Conservation (phyloP, 2,113 vertebrate species). For the Lepidothrix coronata region DNA sequence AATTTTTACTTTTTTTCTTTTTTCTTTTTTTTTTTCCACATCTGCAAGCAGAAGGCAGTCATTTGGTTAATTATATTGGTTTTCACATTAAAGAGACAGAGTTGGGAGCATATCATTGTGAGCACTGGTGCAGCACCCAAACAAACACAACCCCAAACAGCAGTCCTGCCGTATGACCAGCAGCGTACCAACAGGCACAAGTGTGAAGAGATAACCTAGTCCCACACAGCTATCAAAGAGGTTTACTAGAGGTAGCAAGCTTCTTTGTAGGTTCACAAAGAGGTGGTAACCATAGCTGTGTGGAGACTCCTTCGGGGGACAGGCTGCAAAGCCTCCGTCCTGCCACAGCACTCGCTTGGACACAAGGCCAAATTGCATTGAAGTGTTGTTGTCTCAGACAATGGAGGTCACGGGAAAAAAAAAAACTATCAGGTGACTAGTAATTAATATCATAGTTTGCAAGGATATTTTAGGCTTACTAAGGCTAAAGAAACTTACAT, state of each 20-base stretch:
- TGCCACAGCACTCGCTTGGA: not conserved
- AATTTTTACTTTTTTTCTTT: not conserved
- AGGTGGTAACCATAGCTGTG: not conserved
- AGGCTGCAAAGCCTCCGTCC: not conserved
- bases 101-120: not conserved
- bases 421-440: not conserved
- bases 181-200: not conserved
- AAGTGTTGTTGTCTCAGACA: not conserved
- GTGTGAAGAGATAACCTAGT: not conserved
- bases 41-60: not conserved
- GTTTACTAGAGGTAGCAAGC: rapidly evolving
- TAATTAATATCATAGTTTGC: not conserved
- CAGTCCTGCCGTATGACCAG: too few species aligned
- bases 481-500: not conserved
- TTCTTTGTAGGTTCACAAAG: not conserved
- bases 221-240: not conserved
- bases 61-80: not conserved
- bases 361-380: not conserved
- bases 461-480: not conserved
- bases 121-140: not conserved
- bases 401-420: not conserved
- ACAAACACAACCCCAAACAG: too few species aligned
- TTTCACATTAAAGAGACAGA: not conserved
- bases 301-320: not conserved
- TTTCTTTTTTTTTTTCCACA: rapidly evolving